Percentiles rank a stretch among this genome's conserved stretches.
phyloP scores from a whole-genome alignment of 2,113 vertebrate species.

The Speoplatyrhinus poulsoni region DNA sequence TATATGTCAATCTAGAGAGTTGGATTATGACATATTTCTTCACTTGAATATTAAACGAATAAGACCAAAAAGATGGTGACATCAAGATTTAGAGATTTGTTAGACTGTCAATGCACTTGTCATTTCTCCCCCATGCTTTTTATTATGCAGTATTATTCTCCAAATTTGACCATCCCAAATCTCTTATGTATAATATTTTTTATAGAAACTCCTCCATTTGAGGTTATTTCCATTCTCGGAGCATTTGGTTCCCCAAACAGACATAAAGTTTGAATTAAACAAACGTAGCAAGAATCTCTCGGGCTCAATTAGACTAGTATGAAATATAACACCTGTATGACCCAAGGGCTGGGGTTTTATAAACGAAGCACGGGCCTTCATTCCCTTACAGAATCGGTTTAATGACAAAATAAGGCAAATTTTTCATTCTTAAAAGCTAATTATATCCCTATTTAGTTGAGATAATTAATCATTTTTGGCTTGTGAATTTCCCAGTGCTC shows the following conservation, averaged over 20 bases:
- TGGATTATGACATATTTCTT: too few species aligned
- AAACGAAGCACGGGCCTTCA: background rate
- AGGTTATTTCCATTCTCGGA: constrained; percentile 2
- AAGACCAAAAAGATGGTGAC: too few species aligned
- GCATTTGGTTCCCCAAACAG: background rate
- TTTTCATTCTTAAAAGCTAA: background rate
- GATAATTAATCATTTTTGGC: constrained; percentile 3
- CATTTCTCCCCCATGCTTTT: too few species aligned
- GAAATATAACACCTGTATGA: constrained; percentile 11
- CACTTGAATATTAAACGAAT: too few species aligned
- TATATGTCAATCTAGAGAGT: too few species aligned
- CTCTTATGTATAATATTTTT: background rate
- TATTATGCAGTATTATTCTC: too few species aligned
- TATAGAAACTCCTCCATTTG: background rate
- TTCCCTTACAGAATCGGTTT: background rate
- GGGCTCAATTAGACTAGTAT: constrained; percentile 26
- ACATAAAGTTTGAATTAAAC: constrained; percentile 22
- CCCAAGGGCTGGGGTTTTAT: background rate
- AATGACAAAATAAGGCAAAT: background rate
- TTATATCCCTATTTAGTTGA: background rate
- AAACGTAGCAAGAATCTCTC: constrained; percentile 5
- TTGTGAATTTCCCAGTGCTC: constrained; percentile 26
- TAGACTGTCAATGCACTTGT: too few species aligned
- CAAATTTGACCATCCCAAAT: background rate
- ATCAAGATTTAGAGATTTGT: too few species aligned